Percentiles rank a stretch among this genome's conserved stretches.
These are phyloP conservation scores for Gryllus bimaculatus DNA, from an alignment of 1,140 invertebrate species.

Conservation along the genomic window DNA sequence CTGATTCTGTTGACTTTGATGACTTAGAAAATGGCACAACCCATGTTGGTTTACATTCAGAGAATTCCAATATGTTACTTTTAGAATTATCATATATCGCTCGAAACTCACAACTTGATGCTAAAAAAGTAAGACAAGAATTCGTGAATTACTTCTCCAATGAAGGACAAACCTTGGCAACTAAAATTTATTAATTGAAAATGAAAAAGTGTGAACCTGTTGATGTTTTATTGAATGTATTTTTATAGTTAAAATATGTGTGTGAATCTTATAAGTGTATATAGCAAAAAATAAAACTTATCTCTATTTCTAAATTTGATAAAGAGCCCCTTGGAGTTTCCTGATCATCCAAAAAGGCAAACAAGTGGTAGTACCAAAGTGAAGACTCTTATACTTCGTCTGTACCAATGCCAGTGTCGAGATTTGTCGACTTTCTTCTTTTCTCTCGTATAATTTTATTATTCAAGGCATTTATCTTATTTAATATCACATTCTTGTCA, in stretches of 20 bases:
- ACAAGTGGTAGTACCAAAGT: constrained; percentile 14
- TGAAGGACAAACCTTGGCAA: constrained; percentile 9
- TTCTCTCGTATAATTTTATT: constrained; percentile 7
- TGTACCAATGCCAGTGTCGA: constrained; percentile 9
- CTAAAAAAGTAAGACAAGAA: too few relatives aligned
- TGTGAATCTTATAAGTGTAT: constrained; percentile 6
- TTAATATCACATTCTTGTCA: neutral
- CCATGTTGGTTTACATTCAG: too few relatives aligned
- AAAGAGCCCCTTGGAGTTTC: too few relatives aligned
- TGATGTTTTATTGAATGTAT: neutral
- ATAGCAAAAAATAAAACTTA: too few relatives aligned
- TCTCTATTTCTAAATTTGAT: too few relatives aligned
- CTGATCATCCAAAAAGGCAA: too few relatives aligned
- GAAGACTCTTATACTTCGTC: constrained; percentile 7
- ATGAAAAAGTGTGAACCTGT: neutral
- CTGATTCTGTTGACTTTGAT: too few relatives aligned
- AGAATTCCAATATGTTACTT: too few relatives aligned
- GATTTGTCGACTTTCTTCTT: neutral
- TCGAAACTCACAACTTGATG: too few relatives aligned
- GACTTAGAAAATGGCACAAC: too few relatives aligned
- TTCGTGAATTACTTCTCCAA: constrained; percentile 9
- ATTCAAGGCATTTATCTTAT: neutral
- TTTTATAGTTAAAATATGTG: neutral
- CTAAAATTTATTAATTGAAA: neutral
- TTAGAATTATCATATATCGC: too few relatives aligned